Evolutionary conservation across 2,113 vertebrate genomes (phyloP).

Genomic region (Tiliqua scincoides): DNA sequence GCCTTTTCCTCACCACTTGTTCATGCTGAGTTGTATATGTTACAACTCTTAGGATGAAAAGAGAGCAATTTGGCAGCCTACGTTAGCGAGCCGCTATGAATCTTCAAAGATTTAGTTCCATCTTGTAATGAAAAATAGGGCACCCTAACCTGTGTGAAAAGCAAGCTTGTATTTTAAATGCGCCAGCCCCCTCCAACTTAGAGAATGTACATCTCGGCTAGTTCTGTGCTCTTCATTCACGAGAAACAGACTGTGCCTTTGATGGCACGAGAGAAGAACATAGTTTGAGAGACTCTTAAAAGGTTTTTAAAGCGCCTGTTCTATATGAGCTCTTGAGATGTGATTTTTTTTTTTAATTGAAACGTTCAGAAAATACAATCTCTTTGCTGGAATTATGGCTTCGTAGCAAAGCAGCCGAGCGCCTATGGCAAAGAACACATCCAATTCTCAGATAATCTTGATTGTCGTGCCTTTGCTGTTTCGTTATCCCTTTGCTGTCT

Average conservation of each 20-base stretch:
- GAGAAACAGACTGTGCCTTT: slow-evolving; percentile 63
- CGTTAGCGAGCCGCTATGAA: slow-evolving; percentile 51
- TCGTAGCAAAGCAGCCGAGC: slow-evolving; percentile 67
- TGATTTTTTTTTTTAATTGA: slow-evolving; percentile 57
- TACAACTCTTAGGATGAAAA: slow-evolving; percentile 57
- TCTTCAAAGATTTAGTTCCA: slow-evolving; percentile 48
- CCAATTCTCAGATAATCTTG: slow-evolving; percentile 67
- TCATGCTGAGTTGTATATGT: background rate
- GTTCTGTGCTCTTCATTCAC: slow-evolving; percentile 61
- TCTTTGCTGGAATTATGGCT: slow-evolving; percentile 67
- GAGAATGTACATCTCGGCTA: slow-evolving; percentile 50
- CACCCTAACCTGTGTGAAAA: slow-evolving; percentile 49
- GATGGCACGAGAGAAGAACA: slow-evolving; percentile 46
- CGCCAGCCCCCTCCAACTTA: slow-evolving; percentile 36
- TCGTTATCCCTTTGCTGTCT: slow-evolving; percentile 53
- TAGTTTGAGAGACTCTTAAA: slow-evolving; percentile 67
- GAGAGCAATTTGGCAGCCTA: slow-evolving; percentile 41
- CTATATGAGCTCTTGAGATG: slow-evolving; percentile 62
- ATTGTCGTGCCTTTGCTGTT: slow-evolving; percentile 60
- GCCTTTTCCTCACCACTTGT: background rate
- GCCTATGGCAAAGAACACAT: slow-evolving; percentile 48
- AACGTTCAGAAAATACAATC: slow-evolving; percentile 52
- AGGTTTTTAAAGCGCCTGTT: slow-evolving; percentile 63
- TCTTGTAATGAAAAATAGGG: slow-evolving; percentile 65
- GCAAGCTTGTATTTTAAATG: slow-evolving; percentile 57